Evolutionary conservation across 1,140 invertebrate species (phyloP).

Genomic region (Drosophila quadrilineata): DNA sequence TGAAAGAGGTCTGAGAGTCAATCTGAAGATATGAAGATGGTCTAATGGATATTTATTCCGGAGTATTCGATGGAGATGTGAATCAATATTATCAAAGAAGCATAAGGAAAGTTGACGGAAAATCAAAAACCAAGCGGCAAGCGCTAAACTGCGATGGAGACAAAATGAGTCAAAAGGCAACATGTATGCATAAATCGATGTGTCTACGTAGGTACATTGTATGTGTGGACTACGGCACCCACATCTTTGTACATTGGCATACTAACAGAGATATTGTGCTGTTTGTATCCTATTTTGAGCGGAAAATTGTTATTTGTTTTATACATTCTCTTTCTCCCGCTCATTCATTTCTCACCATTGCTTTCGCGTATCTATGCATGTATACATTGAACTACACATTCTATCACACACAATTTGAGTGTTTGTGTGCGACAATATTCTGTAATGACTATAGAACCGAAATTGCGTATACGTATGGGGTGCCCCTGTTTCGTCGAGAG

Average conservation of each 20-base stretch:
- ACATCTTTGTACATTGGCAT: conserved; percentile 17
- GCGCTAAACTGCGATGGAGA: too few relatives aligned
- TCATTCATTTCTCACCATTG: too few relatives aligned
- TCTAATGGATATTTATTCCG: too few relatives aligned
- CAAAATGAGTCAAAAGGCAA: too few relatives aligned
- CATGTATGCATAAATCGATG: conserved; percentile 69
- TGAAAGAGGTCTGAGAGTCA: too few relatives aligned
- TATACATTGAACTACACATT: too few relatives aligned
- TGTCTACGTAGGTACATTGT: neutral
- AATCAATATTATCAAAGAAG: conserved; percentile 63
- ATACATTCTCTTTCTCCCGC: conserved; percentile 19
- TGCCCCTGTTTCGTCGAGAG: too few relatives aligned
- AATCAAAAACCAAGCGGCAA: too few relatives aligned
- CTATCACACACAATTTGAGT: conserved; percentile 2
- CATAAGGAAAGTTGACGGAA: conserved; percentile 3
- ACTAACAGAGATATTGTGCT: conserved; percentile 39
- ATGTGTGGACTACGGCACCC: too few relatives aligned
- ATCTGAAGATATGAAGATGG: too few relatives aligned
- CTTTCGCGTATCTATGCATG: too few relatives aligned
- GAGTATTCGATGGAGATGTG: conserved; percentile 66
- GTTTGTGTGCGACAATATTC: neutral
- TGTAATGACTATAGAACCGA: conserved; percentile 1
- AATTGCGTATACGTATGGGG: neutral
- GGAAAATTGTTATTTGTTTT: conserved; percentile 73
- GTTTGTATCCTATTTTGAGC: conserved; percentile 72